Percentiles rank a stretch among this genome's conserved stretches.
Conservation (phyloP, 2,113 vertebrate genomes). For the Ophiodon elongatus region DNA sequence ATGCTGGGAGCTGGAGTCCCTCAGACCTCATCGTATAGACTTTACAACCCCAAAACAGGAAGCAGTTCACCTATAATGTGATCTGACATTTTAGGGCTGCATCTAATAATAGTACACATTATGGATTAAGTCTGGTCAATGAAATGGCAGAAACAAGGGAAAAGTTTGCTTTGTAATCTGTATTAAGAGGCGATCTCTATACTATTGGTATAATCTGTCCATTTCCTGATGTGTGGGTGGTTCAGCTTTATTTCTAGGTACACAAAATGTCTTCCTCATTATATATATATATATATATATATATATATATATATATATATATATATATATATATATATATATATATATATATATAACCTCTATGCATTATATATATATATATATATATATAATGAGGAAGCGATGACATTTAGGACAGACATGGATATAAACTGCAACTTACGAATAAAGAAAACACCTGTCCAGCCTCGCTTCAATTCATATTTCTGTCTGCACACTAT, state of each 20-base stretch:
- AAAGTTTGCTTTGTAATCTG: background rate
- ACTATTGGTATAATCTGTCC: background rate
- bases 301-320: background rate
- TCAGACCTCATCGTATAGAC: slow-evolving; percentile 1
- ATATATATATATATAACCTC: background rate
- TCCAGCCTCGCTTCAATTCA: slow-evolving; percentile 2
- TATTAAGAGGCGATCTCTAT: background rate
- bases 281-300: too few species aligned
- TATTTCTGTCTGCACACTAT: slow-evolving; percentile 6
- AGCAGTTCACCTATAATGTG: slow-evolving; percentile 19
- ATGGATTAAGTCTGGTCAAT: background rate
- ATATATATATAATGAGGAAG: background rate
- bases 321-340: background rate
- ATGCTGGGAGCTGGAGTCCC: slow-evolving; percentile 48
- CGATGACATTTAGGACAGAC: background rate
- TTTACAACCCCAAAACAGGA: slow-evolving; percentile 19
- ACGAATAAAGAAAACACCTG: slow-evolving; percentile 31
- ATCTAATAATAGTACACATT: background rate
- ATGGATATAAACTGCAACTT: background rate
- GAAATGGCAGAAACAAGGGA: background rate
- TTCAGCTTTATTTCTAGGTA: background rate
- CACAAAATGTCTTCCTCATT: background rate
- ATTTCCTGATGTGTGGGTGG: background rate
- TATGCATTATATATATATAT: background rate
- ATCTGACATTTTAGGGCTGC: slow-evolving; percentile 27